Percentiles rank a stretch among this genome's conserved stretches.
These are phyloP conservation scores for Pteromalus puparum DNA, from an alignment of 1,140 invertebrate genomes.

Conservation along the genomic window DNA sequence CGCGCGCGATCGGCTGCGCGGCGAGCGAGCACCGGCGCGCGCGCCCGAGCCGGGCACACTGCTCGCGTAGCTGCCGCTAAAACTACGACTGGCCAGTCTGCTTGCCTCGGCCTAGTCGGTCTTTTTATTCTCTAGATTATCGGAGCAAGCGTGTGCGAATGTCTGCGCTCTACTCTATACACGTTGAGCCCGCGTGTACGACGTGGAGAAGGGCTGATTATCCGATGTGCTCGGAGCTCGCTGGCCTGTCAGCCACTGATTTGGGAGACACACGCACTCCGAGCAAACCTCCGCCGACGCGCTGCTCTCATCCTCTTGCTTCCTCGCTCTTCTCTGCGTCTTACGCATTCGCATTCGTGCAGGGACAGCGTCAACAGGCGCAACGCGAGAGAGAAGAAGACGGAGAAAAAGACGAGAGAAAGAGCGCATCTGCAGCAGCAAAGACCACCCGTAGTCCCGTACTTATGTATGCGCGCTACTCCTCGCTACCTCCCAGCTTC, in stretches of 20 bases:
- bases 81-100: too few relatives aligned
- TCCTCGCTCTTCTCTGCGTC: constrained; percentile 62
- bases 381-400: constrained; percentile 46
- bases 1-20: too few relatives aligned
- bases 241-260: constrained; percentile 74
- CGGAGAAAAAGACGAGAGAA: constrained; percentile 21
- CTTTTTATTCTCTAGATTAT: too few relatives aligned
- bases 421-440: constrained; percentile 31
- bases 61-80: too few relatives aligned
- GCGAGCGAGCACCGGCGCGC: too few relatives aligned
- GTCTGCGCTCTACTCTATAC: too few relatives aligned
- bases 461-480: background rate
- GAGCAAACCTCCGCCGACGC: background rate
- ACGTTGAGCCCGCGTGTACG: too few relatives aligned
- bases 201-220: background rate
- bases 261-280: constrained; percentile 68
- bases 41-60: too few relatives aligned
- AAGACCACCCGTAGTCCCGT: constrained; percentile 51
- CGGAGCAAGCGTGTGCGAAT: too few relatives aligned
- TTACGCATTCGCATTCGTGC: constrained; percentile 67
- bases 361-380: background rate
- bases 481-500: constrained; percentile 8
- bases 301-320: background rate
- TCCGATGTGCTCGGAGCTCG: constrained; percentile 63
- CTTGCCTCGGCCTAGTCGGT: too few relatives aligned